Base-by-base conservation (phyloP, 2,797 vertebrate genomes). In the Macrochelys suwanniensis region DNA sequence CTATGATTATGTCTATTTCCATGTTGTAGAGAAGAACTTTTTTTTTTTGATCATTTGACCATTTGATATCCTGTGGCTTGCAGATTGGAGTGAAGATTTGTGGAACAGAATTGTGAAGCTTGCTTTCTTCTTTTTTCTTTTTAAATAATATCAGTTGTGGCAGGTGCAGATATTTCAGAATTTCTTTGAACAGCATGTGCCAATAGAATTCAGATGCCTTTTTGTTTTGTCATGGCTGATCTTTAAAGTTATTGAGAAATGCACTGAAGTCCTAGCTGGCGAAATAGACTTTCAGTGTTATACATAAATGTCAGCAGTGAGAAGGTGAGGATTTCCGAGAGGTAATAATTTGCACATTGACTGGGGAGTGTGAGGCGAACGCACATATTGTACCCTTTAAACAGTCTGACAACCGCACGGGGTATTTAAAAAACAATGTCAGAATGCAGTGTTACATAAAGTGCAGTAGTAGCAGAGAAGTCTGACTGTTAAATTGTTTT, bases 281-380 rank as follows among this genome's bases (percentile, higher is more conserved):
- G 96, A 97, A 98, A 97, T 49, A 97, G 96, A 95, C 95, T 94
- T 61, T 96, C 91, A 80, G 88, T 49, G n/a, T 94, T 90, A 53
- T 90, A 89, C 94, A 96, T 95, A 98, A 98, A 98, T 98, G 98
- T 98, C 98, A 98, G 90, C 89, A 49, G 93, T 0, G 5, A 95
- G 94, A 89, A 97, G 94, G 98, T 12, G 25, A n/a, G 95, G n/a
- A 68, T 21, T 96, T 95, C 86, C 1, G 2, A 53, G 57, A 71
- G 50, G 85, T 90, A 96, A 87, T 78, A 89, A 97, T 88, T 97
- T 7, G 5, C 76, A 1, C 4, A 0, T 83, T 82, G 92, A 56
- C 2, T 5, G 87, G 87, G 37, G 93, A 96, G 78, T 85, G 93
- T 3, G 37, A 96, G 96, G 96, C 87, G 19, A 94, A 93, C 79